A percentile compares a stretch with the other conserved stretches of the same genome.
These are phyloP conservation scores for Crocidura indochinensis DNA, from an alignment of 2,797 vertebrate genomes.

Conservation along the genomic window DNA sequence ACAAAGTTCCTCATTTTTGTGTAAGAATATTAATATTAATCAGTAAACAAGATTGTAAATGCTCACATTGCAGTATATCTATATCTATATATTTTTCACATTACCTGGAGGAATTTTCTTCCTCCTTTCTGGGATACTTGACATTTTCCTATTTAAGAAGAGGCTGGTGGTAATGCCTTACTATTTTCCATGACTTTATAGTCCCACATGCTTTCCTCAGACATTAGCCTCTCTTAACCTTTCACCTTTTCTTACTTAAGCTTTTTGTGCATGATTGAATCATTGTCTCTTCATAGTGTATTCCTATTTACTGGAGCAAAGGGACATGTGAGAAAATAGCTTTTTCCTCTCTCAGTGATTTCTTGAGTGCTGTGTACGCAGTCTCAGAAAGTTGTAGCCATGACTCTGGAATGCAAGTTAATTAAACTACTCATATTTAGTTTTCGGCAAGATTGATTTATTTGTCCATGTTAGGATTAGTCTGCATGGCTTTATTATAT, in stretches of 20 bases:
- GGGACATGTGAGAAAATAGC: not conserved
- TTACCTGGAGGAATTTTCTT: not conserved
- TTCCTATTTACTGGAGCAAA: conserved; percentile 7
- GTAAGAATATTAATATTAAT: not conserved
- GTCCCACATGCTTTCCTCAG: not conserved
- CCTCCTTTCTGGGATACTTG: not conserved
- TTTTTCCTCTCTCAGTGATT: not conserved
- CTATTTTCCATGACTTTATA: not conserved
- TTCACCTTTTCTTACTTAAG: not conserved
- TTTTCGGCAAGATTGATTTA: conserved; percentile 62
- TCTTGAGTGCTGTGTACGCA: conserved; percentile 18
- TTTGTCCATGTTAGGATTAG: conserved; percentile 60
- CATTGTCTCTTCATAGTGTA: not conserved
- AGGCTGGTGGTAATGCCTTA: not conserved
- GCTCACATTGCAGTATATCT: not conserved
- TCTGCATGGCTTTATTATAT: conserved; percentile 70
- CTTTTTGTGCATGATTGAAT: not conserved
- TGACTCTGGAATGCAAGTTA: conserved; percentile 77
- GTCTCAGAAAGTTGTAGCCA: conserved; percentile 6
- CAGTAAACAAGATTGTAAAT: not conserved
- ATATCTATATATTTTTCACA: too few species aligned
- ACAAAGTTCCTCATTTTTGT: not conserved
- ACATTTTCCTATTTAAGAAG: not conserved
- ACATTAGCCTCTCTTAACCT: not conserved
- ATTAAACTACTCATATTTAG: conserved; percentile 78